Evolutionary conservation across 2,888 invertebrate genomes (phyloP), one percentile per base, ranked within the genome.

Genomic region (Belgica antarctica): DNA sequence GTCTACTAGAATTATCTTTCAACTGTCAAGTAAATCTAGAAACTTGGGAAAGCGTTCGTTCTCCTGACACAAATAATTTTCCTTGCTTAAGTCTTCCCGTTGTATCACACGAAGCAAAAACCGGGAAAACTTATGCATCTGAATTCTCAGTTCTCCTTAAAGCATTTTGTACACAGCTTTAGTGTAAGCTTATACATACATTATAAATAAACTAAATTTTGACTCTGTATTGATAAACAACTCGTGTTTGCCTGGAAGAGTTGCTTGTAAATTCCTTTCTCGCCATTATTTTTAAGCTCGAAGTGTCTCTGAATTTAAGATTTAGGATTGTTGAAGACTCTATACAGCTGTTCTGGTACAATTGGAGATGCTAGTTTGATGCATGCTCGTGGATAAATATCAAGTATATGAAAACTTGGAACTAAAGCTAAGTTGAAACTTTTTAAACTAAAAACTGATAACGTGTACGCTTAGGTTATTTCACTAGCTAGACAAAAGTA

Each of bases 11-110:
- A 22, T 52, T 52, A 52, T 52, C 52, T 52, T 10, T 7, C 22
- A 12, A 52, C 5, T 52, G 52, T 52, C 52, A 52, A n/a, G 17
- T 4, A 22, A 52, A 22, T 52, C 22, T 52, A 52, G 22, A 52
- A 22, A 22, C 3, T 52, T 17, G 41, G 15, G 7, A n/a, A 52
- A 52, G 46, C 46, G 22, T n/a, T 52, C 2, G 8, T 52, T 22
- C 52, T 22, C 5, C 41, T 41, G 17, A 22, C 52, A 52, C 22
- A 52, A 52, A 52, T 52, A 52, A 41, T 52, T 52, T 52, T 52
- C 52, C 8, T 52, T 52, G 22, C 22, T 52, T 52, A 17, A 52
- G 22, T 5, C 41, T 41, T 52, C 7, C 52, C 8, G 19, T 22
- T 22, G 17, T 52, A 52, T 52, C 52, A 52, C 52, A 22, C 22